These are phyloP conservation scores for Ephestia elutella DNA, from an alignment of 1,140 invertebrate species.

Conservation along the genomic window DNA sequence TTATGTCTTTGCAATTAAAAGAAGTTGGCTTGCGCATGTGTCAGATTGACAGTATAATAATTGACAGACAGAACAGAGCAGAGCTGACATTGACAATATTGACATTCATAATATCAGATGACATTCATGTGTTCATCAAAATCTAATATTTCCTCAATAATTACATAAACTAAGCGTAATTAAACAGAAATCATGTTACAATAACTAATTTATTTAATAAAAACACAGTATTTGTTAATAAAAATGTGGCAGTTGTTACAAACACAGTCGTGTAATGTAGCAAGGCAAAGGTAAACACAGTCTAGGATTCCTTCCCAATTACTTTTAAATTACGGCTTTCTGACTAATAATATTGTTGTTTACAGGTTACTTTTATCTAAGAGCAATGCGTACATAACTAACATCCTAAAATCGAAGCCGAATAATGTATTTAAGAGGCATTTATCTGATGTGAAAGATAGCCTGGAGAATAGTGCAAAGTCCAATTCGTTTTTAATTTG, in stretches of 20 bases:
- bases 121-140: not conserved
- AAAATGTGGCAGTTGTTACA: constrained; percentile 52
- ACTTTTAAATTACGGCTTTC: not conserved
- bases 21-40: too few relatives aligned
- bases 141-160: not conserved
- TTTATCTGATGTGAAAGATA: constrained; percentile 40
- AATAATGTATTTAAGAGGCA: constrained; percentile 44
- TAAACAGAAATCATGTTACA: not conserved
- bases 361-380: constrained; percentile 48
- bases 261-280: constrained; percentile 27
- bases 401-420: constrained; percentile 50
- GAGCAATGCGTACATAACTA: constrained; percentile 40
- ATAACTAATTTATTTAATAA: not conserved
- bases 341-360: constrained; percentile 18
- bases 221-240: constrained; percentile 4
- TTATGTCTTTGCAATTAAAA: too few relatives aligned
- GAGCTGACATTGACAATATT: too few relatives aligned
- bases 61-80: too few relatives aligned
- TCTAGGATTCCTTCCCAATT: constrained; percentile 13
- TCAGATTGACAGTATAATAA: too few relatives aligned
- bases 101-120: too few relatives aligned
- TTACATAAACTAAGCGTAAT: constrained; percentile 3
- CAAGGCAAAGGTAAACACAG: constrained; percentile 37
- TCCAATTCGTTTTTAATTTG: constrained; percentile 35
- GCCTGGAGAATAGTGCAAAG: constrained; percentile 39